Conservation (phyloP, 2,888 invertebrate genomes). For the Drosophila recens region DNA sequence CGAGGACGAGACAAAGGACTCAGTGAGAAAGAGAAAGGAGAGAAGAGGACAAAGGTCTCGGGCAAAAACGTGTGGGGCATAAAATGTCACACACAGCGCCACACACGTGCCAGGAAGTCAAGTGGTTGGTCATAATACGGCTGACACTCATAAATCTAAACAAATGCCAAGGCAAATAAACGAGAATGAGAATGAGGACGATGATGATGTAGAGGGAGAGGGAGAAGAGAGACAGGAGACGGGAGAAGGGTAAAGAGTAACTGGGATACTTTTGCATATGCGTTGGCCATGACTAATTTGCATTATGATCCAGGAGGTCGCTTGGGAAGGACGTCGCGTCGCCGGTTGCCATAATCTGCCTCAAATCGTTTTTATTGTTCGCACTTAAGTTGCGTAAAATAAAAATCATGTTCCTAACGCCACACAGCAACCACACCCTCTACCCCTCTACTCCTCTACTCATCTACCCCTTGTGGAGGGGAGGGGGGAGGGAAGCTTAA, state of each 20-base stretch:
- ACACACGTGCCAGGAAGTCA: conserved; percentile 82
- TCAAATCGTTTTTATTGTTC: conserved; percentile 83
- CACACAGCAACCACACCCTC: conserved; percentile 35
- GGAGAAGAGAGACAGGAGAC: neutral
- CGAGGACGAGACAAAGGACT: neutral
- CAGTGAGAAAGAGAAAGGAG: neutral
- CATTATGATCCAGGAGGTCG: conserved; percentile 66
- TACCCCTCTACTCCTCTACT: neutral
- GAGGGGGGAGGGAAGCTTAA: conserved; percentile 28
- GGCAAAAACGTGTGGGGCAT: conserved; percentile 66
- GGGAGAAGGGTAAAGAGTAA: neutral
- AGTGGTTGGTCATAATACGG: conserved; percentile 79
- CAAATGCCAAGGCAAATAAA: conserved; percentile 74
- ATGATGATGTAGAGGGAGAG: neutral
- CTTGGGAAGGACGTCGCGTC: conserved; percentile 47
- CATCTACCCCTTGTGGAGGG: neutral
- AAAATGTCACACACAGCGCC: conserved; percentile 60
- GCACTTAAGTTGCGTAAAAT: conserved; percentile 85
- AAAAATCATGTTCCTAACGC: conserved; percentile 84
- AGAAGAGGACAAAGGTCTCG: conserved; percentile 7
- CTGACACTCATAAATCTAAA: conserved; percentile 79
- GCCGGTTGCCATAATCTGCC: conserved; percentile 74
- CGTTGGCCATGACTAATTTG: conserved; percentile 80
- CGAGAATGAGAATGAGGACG: conserved; percentile 6
- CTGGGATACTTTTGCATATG: conserved; percentile 63